Evolutionary conservation across 2,888 invertebrate species (phyloP).

Genomic region (Drosophila tanythrix): DNA sequence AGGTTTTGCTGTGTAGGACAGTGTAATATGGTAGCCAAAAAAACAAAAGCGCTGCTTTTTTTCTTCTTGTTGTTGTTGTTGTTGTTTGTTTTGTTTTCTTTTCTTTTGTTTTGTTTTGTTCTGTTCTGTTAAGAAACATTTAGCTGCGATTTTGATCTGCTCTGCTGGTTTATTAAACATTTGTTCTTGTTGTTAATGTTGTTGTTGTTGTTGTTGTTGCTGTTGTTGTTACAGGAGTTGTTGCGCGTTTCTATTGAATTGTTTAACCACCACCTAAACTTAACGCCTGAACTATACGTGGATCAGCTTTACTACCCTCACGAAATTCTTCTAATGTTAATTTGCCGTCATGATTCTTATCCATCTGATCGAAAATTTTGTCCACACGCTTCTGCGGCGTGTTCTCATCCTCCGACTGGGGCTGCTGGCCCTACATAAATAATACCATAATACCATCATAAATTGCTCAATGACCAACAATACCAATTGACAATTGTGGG

Average conservation of each 20-base stretch:
- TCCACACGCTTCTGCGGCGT: constrained; percentile 98
- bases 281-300: constrained; percentile 98
- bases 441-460: constrained; percentile 20
- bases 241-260: constrained; percentile 43
- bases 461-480: constrained; percentile 13
- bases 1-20: constrained; percentile 29
- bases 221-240: constrained; percentile 30
- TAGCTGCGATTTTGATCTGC: constrained; percentile 37
- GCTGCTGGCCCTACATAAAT: constrained; percentile 92
- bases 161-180: constrained; percentile 31
- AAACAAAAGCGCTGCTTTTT: constrained; percentile 38
- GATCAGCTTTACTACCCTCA: constrained; percentile 99
- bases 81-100: constrained; percentile 9
- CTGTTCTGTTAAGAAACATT: constrained; percentile 27
- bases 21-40: constrained; percentile 49
- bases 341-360: constrained; percentile 99
- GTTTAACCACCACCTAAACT: constrained; percentile 91
- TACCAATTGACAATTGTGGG: background rate
- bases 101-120: constrained; percentile 7
- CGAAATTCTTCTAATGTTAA: constrained; percentile 98
- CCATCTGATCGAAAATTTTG: constrained; percentile 99
- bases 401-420: constrained; percentile 94
- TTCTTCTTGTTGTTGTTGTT: constrained; percentile 1
- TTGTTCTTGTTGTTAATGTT: constrained; percentile 28
- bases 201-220: constrained; percentile 15